Base-by-base conservation (phyloP, 2,113 vertebrate species). In the Circaetus cinerascens region DNA sequence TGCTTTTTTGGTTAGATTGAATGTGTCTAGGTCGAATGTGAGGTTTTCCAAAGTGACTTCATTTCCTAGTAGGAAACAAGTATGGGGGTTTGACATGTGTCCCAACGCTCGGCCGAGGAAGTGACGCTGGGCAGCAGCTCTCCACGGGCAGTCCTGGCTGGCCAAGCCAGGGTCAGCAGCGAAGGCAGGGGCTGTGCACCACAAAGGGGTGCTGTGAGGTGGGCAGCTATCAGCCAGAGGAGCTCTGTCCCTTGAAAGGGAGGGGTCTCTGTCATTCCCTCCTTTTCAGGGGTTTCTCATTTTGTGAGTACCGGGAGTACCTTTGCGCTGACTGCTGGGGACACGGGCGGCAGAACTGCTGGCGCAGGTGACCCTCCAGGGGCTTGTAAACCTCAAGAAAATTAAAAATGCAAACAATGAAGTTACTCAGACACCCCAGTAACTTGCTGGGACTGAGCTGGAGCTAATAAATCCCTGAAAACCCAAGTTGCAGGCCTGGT, bases 11-110 rank as follows among this genome's bases (percentile, higher is more conserved):
- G 75, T 94, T 77, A 88, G 68, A 21, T 4, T 93, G 80, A 81
- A 64, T 81, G 43, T 29, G 32, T 68, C 46, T 93, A 67, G 68
- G 89, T 60, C 73, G 29, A 50, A 92, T 41, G 27, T 38, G 71
- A 88, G 67, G 67, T 90, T 96, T 96, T 92, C 63, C 67, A 83
- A 13, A 30, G 63, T 90, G 51, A 95, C 55, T 89, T 94, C 68
- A 95, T 86, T 94, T 95, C 92, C 79, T 80, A 88, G 19, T 29
- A 55, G 36, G 30, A 91, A 95, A 74, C 46, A 60, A 88, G 34
- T 14, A 40, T 2, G 5, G 30, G 27, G 38, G 25, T 88, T 72
- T 78, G 87, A 80, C 15, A 14, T 80, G 36, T 60, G 43, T 86
- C 63, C 66, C 4, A 1, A 20, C 14, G 60, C 18, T 46, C 45